phyloP scores from a whole-genome alignment of 2,113 vertebrate genomes.

The Sinocyclocheilus grahami region DNA sequence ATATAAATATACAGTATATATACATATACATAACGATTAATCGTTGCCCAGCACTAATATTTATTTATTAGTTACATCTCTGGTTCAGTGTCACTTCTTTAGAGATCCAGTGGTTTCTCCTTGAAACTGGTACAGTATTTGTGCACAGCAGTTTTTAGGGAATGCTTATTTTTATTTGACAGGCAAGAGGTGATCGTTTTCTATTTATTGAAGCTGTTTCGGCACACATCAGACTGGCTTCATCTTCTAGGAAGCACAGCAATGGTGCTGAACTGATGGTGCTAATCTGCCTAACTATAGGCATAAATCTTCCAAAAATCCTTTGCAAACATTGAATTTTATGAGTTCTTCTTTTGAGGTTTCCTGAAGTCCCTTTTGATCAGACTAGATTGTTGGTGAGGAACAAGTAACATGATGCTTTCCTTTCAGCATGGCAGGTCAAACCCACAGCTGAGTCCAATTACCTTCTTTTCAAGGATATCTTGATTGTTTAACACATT shows the following conservation, averaged over 20 bases:
- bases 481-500: constrained; percentile 5
- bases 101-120: not conserved
- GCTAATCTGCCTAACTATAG: not conserved
- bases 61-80: not conserved
- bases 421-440: not conserved
- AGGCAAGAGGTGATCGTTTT: not conserved
- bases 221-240: not conserved
- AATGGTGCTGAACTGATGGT: constrained; percentile 31
- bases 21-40: too few relatives aligned
- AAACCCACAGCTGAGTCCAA: constrained; percentile 12
- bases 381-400: not conserved
- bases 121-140: not conserved
- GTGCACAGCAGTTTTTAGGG: not conserved
- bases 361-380: constrained; percentile 11
- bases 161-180: not conserved
- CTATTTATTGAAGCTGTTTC: not conserved
- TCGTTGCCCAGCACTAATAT: too few relatives aligned
- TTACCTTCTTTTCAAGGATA: not conserved
- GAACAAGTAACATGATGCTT: constrained; percentile 12
- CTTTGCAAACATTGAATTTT: not conserved
- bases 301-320: constrained; percentile 18
- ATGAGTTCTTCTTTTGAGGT: constrained; percentile 15
- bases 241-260: not conserved
- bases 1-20: too few relatives aligned
- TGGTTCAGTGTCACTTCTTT: constrained; percentile 7